A percentile compares a stretch with the other conserved stretches of the same genome.
Evolutionary conservation across 2,888 invertebrate genomes (phyloP).

Genomic region (Mythimna loreyi): DNA sequence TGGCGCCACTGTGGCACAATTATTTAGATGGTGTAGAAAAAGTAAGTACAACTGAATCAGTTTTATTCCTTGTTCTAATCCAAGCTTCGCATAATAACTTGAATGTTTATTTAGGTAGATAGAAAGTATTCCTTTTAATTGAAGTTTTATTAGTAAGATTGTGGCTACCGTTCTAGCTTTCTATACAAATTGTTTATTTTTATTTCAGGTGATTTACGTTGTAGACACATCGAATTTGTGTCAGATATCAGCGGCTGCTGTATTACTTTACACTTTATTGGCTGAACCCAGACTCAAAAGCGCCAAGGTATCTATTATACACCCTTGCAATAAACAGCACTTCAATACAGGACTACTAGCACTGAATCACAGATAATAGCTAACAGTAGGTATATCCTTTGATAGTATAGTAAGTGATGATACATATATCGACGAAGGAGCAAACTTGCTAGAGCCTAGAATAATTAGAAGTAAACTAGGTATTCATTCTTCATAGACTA

Average conservation of each 20-base stretch:
- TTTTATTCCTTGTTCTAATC: no score
- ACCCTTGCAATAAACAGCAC: neutral
- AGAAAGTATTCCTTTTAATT: no score
- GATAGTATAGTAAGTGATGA: no score
- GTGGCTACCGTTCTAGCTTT: neutral
- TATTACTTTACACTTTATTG: slow-evolving; percentile 94
- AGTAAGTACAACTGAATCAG: slow-evolving; percentile 67
- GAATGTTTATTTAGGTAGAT: no score
- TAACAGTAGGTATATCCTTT: no score
- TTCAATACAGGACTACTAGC: neutral
- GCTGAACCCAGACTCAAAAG: slow-evolving; percentile 93
- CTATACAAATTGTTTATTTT: neutral
- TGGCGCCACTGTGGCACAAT: slow-evolving; percentile 95
- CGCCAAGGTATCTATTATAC: slow-evolving; percentile 88
- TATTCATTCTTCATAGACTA: neutral
- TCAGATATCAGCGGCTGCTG: slow-evolving; percentile 96
- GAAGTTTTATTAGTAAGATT: neutral
- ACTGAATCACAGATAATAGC: no score
- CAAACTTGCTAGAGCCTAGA: no score
- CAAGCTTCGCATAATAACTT: no score
- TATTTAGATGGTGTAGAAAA: slow-evolving; percentile 93
- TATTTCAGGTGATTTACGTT: slow-evolving; percentile 93
- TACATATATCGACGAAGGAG: neutral
- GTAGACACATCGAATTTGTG: slow-evolving; percentile 96
- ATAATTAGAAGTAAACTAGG: neutral